Percentiles rank a stretch among this genome's conserved stretches.
These are phyloP conservation scores for Cynopterus brachyotis DNA, from an alignment of 2,113 vertebrate genomes.

Conservation along the genomic window DNA sequence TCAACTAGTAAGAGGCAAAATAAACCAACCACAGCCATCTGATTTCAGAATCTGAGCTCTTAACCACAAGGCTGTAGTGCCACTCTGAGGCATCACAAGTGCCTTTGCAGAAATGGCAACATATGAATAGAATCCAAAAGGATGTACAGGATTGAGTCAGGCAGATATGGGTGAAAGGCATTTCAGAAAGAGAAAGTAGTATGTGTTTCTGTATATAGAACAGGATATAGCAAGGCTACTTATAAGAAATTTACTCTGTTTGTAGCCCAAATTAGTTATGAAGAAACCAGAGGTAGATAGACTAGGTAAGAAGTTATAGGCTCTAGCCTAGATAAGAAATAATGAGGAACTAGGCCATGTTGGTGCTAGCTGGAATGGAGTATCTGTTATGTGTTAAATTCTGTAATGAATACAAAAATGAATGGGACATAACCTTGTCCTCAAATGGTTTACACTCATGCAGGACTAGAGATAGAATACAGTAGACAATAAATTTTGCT, in stretches of 20 bases:
- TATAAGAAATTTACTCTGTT: not conserved
- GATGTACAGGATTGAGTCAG: not conserved
- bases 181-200: slow-evolving; percentile 1
- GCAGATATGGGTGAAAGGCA: not conserved
- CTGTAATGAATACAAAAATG: not conserved
- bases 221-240: not conserved
- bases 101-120: not conserved
- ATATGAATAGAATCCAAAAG: not conserved
- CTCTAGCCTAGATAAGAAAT: not conserved
- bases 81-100: not conserved
- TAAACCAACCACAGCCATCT: not conserved
- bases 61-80: not conserved
- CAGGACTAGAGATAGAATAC: not conserved
- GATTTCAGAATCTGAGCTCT: not conserved
- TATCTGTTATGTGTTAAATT: not conserved
- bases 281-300: not conserved
- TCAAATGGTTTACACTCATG: not conserved
- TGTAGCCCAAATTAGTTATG: not conserved
- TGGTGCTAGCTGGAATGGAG: not conserved
- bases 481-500: slow-evolving; percentile 16
- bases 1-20: not conserved
- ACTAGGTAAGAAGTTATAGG: not conserved
- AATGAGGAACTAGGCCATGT: not conserved
- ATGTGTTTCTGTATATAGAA: not conserved
- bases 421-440: not conserved